Base-by-base conservation (phyloP, 2,113 vertebrate genomes). In the Myanophis thanlyinensis region DNA sequence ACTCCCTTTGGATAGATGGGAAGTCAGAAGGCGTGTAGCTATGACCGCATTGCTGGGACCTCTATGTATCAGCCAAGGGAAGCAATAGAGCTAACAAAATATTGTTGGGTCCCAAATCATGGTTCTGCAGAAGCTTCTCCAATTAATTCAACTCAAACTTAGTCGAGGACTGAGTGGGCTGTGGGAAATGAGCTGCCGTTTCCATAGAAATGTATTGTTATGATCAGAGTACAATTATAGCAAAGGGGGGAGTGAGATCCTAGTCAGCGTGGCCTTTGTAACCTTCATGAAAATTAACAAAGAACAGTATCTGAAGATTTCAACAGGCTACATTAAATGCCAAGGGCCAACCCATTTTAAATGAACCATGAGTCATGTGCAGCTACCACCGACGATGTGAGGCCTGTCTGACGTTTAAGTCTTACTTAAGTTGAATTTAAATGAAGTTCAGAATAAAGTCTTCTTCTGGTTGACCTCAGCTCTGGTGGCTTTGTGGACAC, bases 131-230 rank as follows among this genome's bases (percentile, higher is more conserved):
- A 91, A 44, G 2, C 44, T 80, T 85, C 53, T n/a, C 51, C 35
- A 85, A 85, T 91, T 91, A 91, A 85, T 46, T 54, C 30, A 85
- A 87, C 86, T 85, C 20, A 59, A 35, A 49, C 22, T 9, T 35
- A 56, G 18, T n/a, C 46, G 87, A 87, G 10, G 18, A 40, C 30
- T 91, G 90, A 87, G 90, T 62, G 90, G 90, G 84, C 46, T 48
- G 53, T 62, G 46, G 44, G n/a, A 87, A 87, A 91, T 51, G 54
- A 91, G 51, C 85, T 87, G 54, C 54, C 0, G 85, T 91, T 91
- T 62, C 90, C 90, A 91, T 91, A 86, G 90, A 62, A 91, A 91
- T 46, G 13, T 49, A 87, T 87, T 91, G 53, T 91, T 87, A 62
- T 87, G 53, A 91, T 62, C 30, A 18, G n/a, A 25, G 20, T 91